Percentiles rank a stretch among this genome's conserved stretches.
These are phyloP conservation scores for Drosophila lutescens DNA, from an alignment of 2,888 invertebrate genomes.

Conservation along the genomic window DNA sequence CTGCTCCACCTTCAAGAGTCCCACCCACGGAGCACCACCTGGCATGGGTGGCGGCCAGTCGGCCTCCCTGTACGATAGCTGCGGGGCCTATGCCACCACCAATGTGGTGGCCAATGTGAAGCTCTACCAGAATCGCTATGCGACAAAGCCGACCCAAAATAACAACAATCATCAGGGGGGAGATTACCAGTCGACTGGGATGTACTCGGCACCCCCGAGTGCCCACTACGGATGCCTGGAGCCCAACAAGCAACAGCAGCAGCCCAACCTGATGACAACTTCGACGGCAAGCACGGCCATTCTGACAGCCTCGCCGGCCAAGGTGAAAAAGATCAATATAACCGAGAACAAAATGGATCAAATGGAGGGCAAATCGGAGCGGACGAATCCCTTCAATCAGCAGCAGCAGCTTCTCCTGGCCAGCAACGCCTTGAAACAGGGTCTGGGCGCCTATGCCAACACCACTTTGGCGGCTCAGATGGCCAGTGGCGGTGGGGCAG, in stretches of 20 bases:
- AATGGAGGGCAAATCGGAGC: conserved; percentile 43
- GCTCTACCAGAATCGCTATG: conserved; percentile 84
- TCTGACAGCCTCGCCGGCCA: conserved; percentile 71
- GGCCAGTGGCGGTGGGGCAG: conserved; percentile 79
- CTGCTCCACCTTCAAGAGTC: conserved; percentile 84
- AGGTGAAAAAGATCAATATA: conserved; percentile 82
- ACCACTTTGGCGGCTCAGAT: conserved; percentile 80
- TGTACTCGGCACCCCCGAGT: conserved; percentile 84
- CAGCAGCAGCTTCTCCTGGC: conserved; percentile 82
- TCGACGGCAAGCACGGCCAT: conserved; percentile 81
- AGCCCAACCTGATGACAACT: conserved; percentile 79
- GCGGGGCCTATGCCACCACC: conserved; percentile 84
- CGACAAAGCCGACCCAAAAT: conserved; percentile 60
- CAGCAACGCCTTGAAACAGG: conserved; percentile 82
- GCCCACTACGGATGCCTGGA: conserved; percentile 81
- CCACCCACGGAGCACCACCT: conserved; percentile 69
- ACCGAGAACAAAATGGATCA: conserved; percentile 83
- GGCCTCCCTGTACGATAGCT: conserved; percentile 83
- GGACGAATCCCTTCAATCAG: conserved; percentile 75
- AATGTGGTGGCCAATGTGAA: conserved; percentile 84
- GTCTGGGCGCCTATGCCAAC: conserved; percentile 81
- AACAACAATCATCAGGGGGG: conserved; percentile 52
- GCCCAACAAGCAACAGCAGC: conserved; percentile 35
- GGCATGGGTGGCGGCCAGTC: conserved; percentile 22
- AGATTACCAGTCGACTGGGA: conserved; percentile 82